A percentile compares a stretch with the other conserved stretches of the same genome.
These are phyloP conservation scores for Rhimphoctona megacephalus DNA, from an alignment of 2,888 invertebrate species.

Conservation along the genomic window DNA sequence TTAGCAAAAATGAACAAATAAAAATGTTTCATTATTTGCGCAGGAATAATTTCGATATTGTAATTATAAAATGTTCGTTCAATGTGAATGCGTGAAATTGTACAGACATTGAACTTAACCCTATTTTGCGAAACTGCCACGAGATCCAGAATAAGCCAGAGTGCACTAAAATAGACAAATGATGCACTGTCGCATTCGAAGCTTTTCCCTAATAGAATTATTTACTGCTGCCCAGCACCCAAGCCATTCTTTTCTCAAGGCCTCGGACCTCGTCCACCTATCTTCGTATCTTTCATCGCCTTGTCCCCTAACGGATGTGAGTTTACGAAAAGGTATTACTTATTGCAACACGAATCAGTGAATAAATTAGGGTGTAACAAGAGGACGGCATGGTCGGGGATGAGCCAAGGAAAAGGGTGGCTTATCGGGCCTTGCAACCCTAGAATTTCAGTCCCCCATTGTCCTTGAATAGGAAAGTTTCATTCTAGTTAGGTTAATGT, in stretches of 20 bases:
- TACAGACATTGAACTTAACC: neutral
- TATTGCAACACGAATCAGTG: conserved; percentile 36
- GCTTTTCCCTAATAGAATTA: conserved; percentile 4
- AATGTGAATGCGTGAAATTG: neutral
- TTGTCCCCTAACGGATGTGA: neutral
- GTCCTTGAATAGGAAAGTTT: neutral
- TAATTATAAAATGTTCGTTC: neutral
- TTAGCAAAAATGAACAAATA: too few species aligned
- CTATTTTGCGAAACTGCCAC: neutral
- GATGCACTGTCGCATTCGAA: neutral
- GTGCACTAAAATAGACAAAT: conserved; percentile 18
- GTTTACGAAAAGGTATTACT: conserved; percentile 23
- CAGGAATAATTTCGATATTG: neutral
- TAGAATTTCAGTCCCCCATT: conserved; percentile 1
- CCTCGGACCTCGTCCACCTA: neutral
- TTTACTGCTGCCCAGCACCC: neutral
- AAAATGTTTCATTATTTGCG: too few species aligned
- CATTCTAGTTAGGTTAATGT: neutral
- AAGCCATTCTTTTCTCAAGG: neutral
- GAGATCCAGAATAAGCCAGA: neutral
- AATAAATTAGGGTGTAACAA: conserved; percentile 4
- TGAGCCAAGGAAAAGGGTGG: neutral
- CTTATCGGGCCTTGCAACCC: neutral
- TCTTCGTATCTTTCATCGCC: conserved; percentile 5
- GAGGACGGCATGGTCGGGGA: neutral